Base-by-base conservation (phyloP, 2,888 invertebrate genomes). In the Oscheius myriophilus region DNA sequence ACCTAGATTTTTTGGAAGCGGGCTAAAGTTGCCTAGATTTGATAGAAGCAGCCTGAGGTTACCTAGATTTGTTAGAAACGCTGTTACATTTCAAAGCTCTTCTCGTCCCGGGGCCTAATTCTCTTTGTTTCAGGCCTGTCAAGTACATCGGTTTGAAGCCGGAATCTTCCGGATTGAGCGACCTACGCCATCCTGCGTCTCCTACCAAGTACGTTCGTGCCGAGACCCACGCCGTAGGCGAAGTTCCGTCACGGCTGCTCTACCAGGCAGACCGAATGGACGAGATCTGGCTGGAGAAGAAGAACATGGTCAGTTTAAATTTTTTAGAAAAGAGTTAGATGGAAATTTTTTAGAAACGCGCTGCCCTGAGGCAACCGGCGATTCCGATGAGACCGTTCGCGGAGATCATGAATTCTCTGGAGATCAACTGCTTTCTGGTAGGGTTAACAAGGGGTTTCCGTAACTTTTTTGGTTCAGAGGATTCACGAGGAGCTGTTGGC, bases 401-500 rank as follows among this genome's bases (percentile, higher is more conserved):
- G 52, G 25, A 58, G n/a, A 69, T 81, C 23, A 78, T 82, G 64
- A 67, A 81, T 45, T 51, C 54, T 6, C 67, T 79, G 25, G 82
- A 82, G 54, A 49, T 73, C 4, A 70, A 71, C 49, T 68, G 70
- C 61, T 80, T 74, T 66, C 65, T 68, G 70, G 76, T 78, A 39
- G 11, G 41, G 11, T 21, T 25, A 2, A 11, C 18, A 11, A 53
- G 25, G 21, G 16, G 6, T 53, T 53, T 18, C 53, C 12, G 2
- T 11, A 3, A 11, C 2, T 11, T 11, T 25, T 23, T 4, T 25
- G 6, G 25, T 69, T 52, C 52, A 73, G 72, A 70, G 69, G 7
- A 77, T 81, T 25, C 82, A 82, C 64, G 68, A 72, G 12, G 33
- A 53, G 2, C 70, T 82, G 3, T 67, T 80, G 52, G 66, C 65